Evolutionary conservation across 2,797 vertebrate species (phyloP).

Genomic region (Sebastes vulpes): DNA sequence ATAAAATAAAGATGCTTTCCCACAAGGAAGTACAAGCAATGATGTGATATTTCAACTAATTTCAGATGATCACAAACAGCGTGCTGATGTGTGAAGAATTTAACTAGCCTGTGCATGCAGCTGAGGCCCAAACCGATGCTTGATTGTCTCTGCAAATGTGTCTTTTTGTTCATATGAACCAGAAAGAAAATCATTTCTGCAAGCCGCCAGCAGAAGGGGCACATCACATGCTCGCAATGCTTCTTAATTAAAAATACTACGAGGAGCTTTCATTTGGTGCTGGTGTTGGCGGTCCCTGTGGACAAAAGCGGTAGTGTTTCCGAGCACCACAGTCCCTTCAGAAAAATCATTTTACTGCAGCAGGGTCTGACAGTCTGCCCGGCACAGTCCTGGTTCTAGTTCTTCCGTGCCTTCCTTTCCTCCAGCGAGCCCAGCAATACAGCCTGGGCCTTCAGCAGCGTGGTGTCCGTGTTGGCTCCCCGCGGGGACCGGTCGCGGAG

Average conservation of each 20-base stretch:
- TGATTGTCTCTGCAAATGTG: slow-evolving; percentile 9
- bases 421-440: too few species aligned
- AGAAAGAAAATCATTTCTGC: background rate
- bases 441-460: too few species aligned
- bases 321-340: background rate
- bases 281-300: background rate
- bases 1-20: background rate
- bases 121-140: background rate
- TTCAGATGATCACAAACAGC: background rate
- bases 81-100: background rate
- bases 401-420: too few species aligned
- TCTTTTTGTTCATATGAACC: slow-evolving; percentile 11
- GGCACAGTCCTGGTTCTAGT: too few species aligned
- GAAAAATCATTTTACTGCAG: background rate
- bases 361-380: background rate
- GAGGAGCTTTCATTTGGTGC: background rate
- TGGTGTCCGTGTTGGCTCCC: too few species aligned
- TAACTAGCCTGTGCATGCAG: background rate
- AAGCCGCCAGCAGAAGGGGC: background rate
- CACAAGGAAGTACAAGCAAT: background rate
- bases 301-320: background rate
- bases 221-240: background rate
- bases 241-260: background rate
- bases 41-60: background rate
- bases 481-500: too few species aligned